phyloP scores from a whole-genome alignment of 2,888 invertebrate species.

The Drosophila stalkeri region DNA sequence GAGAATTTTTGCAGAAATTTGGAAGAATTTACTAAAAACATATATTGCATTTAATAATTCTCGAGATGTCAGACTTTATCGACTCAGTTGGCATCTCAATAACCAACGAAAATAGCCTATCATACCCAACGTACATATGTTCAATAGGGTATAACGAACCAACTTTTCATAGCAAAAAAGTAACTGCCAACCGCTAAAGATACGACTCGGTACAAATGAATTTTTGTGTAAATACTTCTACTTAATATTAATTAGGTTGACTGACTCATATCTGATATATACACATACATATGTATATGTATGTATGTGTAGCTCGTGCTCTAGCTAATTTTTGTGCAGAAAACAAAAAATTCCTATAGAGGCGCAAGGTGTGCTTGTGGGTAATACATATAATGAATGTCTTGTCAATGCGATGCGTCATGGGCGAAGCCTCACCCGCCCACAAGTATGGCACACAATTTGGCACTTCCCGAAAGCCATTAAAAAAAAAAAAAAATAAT shows the following conservation, averaged over 20 bases:
- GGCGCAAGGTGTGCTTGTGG: slow-evolving; percentile 1
- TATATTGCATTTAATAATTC: background rate
- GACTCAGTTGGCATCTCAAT: background rate
- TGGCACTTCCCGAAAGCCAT: slow-evolving; percentile 4
- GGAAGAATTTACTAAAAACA: too few relatives aligned
- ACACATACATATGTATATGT: background rate
- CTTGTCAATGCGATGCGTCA: slow-evolving; percentile 33
- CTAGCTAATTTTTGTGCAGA: slow-evolving; percentile 13
- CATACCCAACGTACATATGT: background rate
- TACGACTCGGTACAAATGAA: slow-evolving; percentile 23
- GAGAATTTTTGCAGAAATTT: background rate
- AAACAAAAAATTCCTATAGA: background rate
- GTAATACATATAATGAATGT: slow-evolving; percentile 17
- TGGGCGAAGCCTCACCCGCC: slow-evolving; percentile 16
- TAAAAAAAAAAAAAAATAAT: too few relatives aligned
- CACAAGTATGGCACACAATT: background rate
- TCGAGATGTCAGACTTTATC: background rate
- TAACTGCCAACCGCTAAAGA: slow-evolving; percentile 10
- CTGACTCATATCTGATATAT: slow-evolving; percentile 39
- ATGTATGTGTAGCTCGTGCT: background rate
- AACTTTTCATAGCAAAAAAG: slow-evolving; percentile 14
- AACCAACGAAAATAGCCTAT: too few relatives aligned
- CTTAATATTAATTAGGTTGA: slow-evolving; percentile 33
- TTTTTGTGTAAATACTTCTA: slow-evolving; percentile 37
- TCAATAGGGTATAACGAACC: background rate